Base-by-base conservation (phyloP, 2,113 vertebrate genomes). In the Scomber japonicus region DNA sequence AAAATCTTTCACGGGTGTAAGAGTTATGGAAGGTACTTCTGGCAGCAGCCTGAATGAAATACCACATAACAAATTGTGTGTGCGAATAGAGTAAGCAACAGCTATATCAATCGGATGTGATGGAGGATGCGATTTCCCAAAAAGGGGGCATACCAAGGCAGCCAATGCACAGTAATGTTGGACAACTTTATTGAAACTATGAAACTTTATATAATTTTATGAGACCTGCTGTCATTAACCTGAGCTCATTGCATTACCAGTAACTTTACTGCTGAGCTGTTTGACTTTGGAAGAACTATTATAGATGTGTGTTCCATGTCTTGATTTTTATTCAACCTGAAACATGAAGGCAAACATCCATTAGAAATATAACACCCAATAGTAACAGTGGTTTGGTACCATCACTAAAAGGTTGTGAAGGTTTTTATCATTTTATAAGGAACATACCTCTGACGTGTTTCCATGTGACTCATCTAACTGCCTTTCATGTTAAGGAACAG, bases 21-120 rank as follows among this genome's bases (percentile, higher is more conserved):
- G 94, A 94, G 88, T 94, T 94, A 94, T 93, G 93, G 93, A 92
- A 92, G 90, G 82, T 71, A 66, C 84, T 85, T 19, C 91, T 92
- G 93, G 89, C 92, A 93, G 90, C 80, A 10, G 80, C 78, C 66
- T 75, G 83, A 86, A 84, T 88, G 88, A 91, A 92, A 92, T 80
- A 86, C 86, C 92, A 84, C 92, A 77, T 92, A 88, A 92, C 89
- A 90, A 91, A 93, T 84, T 87, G 91, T 79, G 91, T 35, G 79
- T 71, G 91, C 19, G 87, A 78, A 81, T 72, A 63, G 67, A 88
- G 88, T 91, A 92, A 93, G 91, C 91, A 93, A 92, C 85, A 75
- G 91, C 79, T 87, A 85, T 83, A 91, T 92, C 89, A 87, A 80
- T 81, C 14, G 71, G 80, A 80, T 81, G 75, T 82, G 89, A 85